Conservation (phyloP, 2,113 vertebrate genomes). For the Leptobrachium leishanense region DNA sequence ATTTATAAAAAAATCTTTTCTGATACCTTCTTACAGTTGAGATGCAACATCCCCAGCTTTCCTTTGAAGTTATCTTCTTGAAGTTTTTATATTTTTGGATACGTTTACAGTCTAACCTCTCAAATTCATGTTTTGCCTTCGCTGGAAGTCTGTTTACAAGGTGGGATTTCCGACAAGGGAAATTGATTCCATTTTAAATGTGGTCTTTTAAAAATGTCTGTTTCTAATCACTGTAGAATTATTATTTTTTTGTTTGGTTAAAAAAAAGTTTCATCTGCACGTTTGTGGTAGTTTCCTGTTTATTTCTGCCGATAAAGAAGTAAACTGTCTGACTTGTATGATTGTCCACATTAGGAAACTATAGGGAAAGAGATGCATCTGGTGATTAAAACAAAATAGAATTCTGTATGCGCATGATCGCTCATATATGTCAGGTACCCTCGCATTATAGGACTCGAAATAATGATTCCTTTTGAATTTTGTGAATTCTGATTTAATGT, state of each 20-base stretch:
- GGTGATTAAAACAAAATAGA: no score
- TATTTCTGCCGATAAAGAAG: no score
- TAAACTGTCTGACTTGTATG: no score
- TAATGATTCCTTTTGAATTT: no score
- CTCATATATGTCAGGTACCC: no score
- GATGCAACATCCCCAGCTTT: constrained; percentile 7
- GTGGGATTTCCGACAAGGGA: constrained; percentile 34
- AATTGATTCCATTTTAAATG: constrained; percentile 26
- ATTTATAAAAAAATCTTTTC: not conserved
- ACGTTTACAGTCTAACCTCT: not conserved
- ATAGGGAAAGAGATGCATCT: no score
- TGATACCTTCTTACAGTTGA: not conserved
- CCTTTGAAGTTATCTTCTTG: not conserved
- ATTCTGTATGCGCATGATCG: no score
- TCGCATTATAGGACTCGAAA: no score
- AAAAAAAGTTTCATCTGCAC: no score
- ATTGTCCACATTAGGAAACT: no score
- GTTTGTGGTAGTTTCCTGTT: no score
- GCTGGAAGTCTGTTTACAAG: constrained; percentile 38
- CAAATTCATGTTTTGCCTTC: constrained; percentile 31
- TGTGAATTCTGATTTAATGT: no score
- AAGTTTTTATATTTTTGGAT: not conserved
- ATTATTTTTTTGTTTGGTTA: constrained; percentile 46
- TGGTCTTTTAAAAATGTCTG: constrained; percentile 44
- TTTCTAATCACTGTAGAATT: constrained; percentile 49